Conservation (phyloP, 92 coral and sea anemone species). For the Porites divaricata region DNA sequence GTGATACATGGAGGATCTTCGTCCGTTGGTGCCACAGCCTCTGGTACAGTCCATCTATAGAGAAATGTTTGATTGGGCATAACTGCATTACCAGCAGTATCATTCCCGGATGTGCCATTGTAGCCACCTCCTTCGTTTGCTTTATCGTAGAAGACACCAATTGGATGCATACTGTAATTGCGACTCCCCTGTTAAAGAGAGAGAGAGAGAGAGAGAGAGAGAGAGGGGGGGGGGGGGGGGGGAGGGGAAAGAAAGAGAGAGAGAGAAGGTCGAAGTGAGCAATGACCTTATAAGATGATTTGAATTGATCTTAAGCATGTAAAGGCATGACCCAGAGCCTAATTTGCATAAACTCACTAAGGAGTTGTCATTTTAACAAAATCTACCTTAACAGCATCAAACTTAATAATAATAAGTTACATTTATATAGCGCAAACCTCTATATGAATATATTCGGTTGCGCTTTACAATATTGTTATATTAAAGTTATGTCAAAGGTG, state of each 20-base stretch:
- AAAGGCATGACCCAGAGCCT: too few relatives aligned
- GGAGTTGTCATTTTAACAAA: too few relatives aligned
- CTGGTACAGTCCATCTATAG: constrained; percentile 75
- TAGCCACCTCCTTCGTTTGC: constrained; percentile 78
- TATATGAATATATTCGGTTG: too few relatives aligned
- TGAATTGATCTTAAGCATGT: too few relatives aligned
- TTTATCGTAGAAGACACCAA: constrained; percentile 79
- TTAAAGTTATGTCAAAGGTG: too few relatives aligned
- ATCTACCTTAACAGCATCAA: too few relatives aligned
- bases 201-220: background rate
- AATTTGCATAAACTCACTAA: too few relatives aligned
- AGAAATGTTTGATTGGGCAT: constrained; percentile 53
- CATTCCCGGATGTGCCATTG: constrained; percentile 66
- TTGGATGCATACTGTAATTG: constrained; percentile 80
- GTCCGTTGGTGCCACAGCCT: constrained; percentile 72
- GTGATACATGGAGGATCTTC: constrained; percentile 72
- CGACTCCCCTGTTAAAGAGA: constrained; percentile 57
- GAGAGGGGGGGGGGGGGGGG: too few relatives aligned
- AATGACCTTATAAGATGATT: too few relatives aligned
- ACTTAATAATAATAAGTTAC: too few relatives aligned
- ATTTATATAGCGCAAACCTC: too few relatives aligned
- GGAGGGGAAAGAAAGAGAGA: background rate
- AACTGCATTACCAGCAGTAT: constrained; percentile 61
- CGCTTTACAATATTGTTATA: too few relatives aligned
- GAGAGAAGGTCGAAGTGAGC: background rate